phyloP scores from a whole-genome alignment of 2,797 vertebrate species.

The Fringilla coelebs region DNA sequence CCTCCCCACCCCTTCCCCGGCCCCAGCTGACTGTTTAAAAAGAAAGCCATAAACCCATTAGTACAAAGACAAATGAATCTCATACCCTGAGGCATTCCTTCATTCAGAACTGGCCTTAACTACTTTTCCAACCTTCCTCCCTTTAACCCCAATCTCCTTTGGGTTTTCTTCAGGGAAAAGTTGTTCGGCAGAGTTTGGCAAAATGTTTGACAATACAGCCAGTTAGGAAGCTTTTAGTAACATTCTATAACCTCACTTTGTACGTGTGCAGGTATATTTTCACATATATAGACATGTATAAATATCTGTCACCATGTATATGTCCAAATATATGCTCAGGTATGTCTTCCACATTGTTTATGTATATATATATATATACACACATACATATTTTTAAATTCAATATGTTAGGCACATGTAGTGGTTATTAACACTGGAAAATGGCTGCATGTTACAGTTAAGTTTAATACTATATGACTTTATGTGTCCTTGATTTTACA shows the following conservation, averaged over 20 bases:
- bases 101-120: constrained; percentile 15
- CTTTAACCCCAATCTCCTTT: neutral
- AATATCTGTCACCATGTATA: neutral
- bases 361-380: neutral
- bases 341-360: neutral
- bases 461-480: neutral
- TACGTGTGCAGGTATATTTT: neutral
- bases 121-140: constrained; percentile 35
- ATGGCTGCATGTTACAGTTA: neutral
- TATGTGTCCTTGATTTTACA: neutral
- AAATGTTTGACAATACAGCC: neutral
- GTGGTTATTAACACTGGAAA: neutral
- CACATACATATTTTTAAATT: neutral
- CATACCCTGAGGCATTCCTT: constrained; percentile 34
- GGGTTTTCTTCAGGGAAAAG: neutral
- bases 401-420: neutral
- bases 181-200: neutral
- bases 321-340: neutral
- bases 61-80: constrained; percentile 57
- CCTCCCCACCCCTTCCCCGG: neutral
- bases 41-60: constrained; percentile 46
- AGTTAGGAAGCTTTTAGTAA: neutral
- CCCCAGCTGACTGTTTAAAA: constrained; percentile 35
- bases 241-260: neutral
- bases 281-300: neutral